Base-by-base conservation (phyloP, 2,113 vertebrate genomes). In the Regulus satrapa region DNA sequence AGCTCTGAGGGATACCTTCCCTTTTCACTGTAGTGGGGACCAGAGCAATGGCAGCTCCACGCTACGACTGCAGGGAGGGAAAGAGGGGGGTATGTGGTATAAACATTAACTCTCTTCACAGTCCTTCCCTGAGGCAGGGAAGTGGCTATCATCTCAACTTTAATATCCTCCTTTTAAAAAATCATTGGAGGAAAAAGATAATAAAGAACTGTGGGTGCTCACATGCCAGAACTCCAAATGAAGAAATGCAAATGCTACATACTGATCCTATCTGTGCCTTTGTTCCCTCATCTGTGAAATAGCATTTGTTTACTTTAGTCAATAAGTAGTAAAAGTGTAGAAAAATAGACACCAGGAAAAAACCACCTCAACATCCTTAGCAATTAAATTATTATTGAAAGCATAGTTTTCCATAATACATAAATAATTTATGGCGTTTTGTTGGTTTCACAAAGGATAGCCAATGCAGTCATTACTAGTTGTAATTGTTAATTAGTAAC, bases 211-310 rank as follows among this genome's bases (percentile, higher is more conserved):
- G 40, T 21, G 74, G 58, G 62, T 66, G 87, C 43, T 80, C 41
- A 43, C 85, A 89, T 79, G 78, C 67, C 92, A 93, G 46, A 88
- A 77, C 54, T 83, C 71, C 76, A 56, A 73, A 69, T 5, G 63
- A 79, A 97, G 71, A 91, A 93, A 85, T 92, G 94, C 63, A 90
- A 96, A 88, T 71, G 67, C 58, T 62, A 54, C 87, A 92, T 81
- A 72, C 77, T 85, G 94, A 96, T 95, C 38, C 74, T 96, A 95
- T 96, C 95, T 89, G 61, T 0, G 1, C 76, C 94, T 97, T 95
- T 96, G 94, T 71, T 96, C 92, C 71, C 40, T 94, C 89, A 89
- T 20, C 94, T 92, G 76, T 94, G 89, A 95, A 97, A 89, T 18
- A n/a, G 36, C 71, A 36, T 41, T 87, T 79, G 38, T 43, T 89